These are phyloP conservation scores for Misgurnus mizolepis DNA, from an alignment of 2,113 vertebrate genomes.

Conservation along the genomic window DNA sequence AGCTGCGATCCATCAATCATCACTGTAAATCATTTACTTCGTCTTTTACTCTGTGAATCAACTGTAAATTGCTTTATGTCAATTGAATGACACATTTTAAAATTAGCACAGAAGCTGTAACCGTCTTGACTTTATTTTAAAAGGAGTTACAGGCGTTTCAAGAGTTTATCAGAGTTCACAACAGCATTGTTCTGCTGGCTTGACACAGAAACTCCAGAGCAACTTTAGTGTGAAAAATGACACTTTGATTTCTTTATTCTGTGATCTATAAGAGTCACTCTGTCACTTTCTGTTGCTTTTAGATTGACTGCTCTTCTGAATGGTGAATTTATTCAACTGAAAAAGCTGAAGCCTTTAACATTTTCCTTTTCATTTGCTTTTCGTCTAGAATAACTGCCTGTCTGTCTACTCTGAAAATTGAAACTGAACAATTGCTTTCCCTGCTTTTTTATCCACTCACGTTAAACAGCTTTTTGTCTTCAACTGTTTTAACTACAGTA, in stretches of 20 bases:
- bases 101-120: neutral
- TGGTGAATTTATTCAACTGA: constrained; percentile 31
- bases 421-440: constrained; percentile 1
- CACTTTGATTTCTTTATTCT: constrained; percentile 37
- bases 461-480: constrained; percentile 31
- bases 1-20: too few relatives aligned
- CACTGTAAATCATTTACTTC: too few relatives aligned
- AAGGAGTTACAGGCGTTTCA: neutral
- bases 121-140: neutral
- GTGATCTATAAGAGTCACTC: constrained; percentile 35
- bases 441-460: neutral
- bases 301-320: constrained; percentile 30
- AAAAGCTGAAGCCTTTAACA: constrained; percentile 14
- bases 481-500: neutral
- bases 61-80: too few relatives aligned
- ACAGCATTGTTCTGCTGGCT: constrained; percentile 10
- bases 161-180: constrained; percentile 6
- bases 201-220: constrained; percentile 25
- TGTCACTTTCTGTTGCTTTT: constrained; percentile 21
- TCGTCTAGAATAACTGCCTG: constrained; percentile 25
- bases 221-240: constrained; percentile 31
- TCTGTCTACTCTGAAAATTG: constrained; percentile 4
- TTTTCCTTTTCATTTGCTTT: neutral
- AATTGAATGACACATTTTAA: too few relatives aligned
- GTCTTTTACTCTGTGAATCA: too few relatives aligned